Evolutionary conservation across 2,113 vertebrate genomes (phyloP).

Genomic region (Chrysochloris asiatica): DNA sequence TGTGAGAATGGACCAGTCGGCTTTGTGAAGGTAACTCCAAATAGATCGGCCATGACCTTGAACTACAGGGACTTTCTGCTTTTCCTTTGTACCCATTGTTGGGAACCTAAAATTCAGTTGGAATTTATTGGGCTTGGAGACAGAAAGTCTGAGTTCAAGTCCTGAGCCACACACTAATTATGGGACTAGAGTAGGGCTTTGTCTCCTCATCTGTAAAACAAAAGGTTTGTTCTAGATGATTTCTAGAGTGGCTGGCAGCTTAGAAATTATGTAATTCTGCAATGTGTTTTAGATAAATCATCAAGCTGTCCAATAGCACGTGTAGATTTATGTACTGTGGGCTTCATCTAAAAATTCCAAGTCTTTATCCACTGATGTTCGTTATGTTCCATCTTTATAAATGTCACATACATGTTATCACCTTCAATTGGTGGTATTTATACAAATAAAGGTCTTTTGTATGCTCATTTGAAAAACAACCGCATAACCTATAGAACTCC

Average conservation of each 20-base stretch:
- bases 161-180: not conserved
- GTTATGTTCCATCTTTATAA: not conserved
- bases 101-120: slow-evolving; percentile 5
- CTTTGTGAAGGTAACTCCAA: not conserved
- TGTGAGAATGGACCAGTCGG: not conserved
- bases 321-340: too few species aligned
- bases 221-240: not conserved
- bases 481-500: not conserved
- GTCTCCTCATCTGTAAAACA: not conserved
- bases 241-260: not conserved
- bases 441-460: not conserved
- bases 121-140: slow-evolving; percentile 2
- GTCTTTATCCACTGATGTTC: not conserved
- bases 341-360: not conserved
- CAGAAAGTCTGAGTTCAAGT: slow-evolving; percentile 41
- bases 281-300: not conserved
- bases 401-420: not conserved
- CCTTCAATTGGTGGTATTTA: not conserved
- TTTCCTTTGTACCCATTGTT: slow-evolving; percentile 55
- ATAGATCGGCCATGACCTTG: slow-evolving; percentile 45
- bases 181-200: not conserved
- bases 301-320: not conserved
- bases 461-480: not conserved
- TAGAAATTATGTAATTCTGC: not conserved
- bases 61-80: slow-evolving; percentile 22